Evolutionary conservation across 2,797 vertebrate genomes (phyloP), one percentile per base, ranked within the genome.

Genomic region (Microcaecilia unicolor): DNA sequence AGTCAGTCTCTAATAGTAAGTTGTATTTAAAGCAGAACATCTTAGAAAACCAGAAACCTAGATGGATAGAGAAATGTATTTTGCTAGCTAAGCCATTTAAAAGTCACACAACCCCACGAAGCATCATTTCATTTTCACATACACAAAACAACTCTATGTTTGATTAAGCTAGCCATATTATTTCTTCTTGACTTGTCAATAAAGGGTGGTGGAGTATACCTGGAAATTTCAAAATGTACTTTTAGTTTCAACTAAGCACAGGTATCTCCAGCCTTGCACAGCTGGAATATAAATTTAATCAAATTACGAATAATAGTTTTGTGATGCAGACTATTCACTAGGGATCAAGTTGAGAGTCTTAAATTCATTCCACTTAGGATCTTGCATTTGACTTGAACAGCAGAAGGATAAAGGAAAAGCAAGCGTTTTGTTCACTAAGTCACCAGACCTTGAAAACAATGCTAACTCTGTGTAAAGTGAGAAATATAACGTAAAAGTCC

Each of bases 321-420:
- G 29, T 32, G 20, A 22, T 4, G 7, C 14, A n/a, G 5, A 15
- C 27, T 30, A 29, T 13, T 41, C 31, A 9, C 10, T 23, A 20
- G 35, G 16, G 43, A 34, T 21, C 7, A 45, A 10, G 22, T n/a
- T 27, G 26, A 12, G 25, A 18, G 16, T 22, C 14, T 18, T 10
- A 9, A 8, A 27, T n/a, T 40, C 33, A 25, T 17, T 34, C 34
- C n/a, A n/a, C 20, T 25, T 29, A 6, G 28, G 22, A 25, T 16
- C 9, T 23, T 37, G 9, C 10, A 18, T 37, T 25, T 24, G 28
- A 18, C 33, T 22, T 25, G 10, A 37, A 18, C 22, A 41, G 35
- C 28, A 53, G 34, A 5, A 10, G 1, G 12, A 19, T 3, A 4
- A 22, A 31, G 18, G 12, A 45, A 22, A 36, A 19, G 10, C 31